Conservation (phyloP, 2,888 invertebrate species). For the Cryptops parisi region DNA sequence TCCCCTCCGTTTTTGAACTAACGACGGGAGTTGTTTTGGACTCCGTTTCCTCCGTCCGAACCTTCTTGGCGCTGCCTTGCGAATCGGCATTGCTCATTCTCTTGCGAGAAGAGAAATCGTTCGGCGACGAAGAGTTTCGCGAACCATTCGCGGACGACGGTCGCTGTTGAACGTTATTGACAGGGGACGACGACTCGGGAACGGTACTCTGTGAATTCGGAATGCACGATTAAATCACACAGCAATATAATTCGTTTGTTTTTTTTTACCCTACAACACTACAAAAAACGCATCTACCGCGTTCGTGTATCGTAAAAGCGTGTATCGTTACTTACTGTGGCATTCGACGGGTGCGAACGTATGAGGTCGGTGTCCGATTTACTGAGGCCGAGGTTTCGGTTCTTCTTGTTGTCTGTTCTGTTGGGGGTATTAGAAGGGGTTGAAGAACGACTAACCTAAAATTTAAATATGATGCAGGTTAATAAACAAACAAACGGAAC, state of each 20-base stretch:
- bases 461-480: too few species aligned
- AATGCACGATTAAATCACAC: too few species aligned
- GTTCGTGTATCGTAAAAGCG: too few species aligned
- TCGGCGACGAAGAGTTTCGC: neutral
- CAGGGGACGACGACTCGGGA: too few species aligned
- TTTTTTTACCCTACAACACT: too few species aligned
- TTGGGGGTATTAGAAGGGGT: slow-evolving; percentile 17
- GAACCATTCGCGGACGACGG: slow-evolving; percentile 12
- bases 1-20: neutral
- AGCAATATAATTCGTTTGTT: too few species aligned
- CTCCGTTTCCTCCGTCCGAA: slow-evolving; percentile 5
- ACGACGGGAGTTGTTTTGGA: neutral
- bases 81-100: slow-evolving; percentile 6
- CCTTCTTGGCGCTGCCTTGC: slow-evolving; percentile 3
- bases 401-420: slow-evolving; percentile 1
- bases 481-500: too few species aligned
- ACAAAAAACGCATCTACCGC: too few species aligned
- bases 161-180: neutral
- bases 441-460: slow-evolving; percentile 15
- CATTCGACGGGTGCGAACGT: slow-evolving; percentile 1
- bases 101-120: slow-evolving; percentile 1
- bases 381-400: slow-evolving; percentile 3
- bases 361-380: slow-evolving; percentile 13
- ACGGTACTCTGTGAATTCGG: too few species aligned
- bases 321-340: slow-evolving; percentile 8